Base-by-base conservation (phyloP, 2,888 invertebrate genomes). In the Cantharis lateralis region DNA sequence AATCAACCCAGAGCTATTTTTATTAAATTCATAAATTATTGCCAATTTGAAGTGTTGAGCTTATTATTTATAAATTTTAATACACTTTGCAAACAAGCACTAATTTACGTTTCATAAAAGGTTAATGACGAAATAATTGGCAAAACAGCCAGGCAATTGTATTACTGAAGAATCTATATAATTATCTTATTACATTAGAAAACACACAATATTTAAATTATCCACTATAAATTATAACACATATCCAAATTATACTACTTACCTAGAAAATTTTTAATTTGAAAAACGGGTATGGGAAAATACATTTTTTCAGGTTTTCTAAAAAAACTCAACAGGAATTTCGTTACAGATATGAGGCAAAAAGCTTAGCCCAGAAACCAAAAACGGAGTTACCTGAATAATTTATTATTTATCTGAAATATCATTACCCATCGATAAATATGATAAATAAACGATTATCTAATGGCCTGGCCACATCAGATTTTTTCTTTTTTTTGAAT, bases 61-160 rank as follows among this genome's bases (percentile, higher is more conserved):
- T 66, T 16, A 48, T 48, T 48, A 48, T 48, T 48, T 48, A 48
- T 48, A 48, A 48, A 48, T 48, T n/a, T 48, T 48, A n/a, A 48
- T 48, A 48, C 48, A 48, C 48, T 48, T 48, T 48, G 48, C 48
- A 32, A 48, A 48, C 48, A 48, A 48, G 48, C 48, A 48, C 48
- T 48, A 48, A 48, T 48, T 48, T 48, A n/a, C 48, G 16, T 66
- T 18, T 66, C n/a, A 66, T 66, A 66, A 66, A 66, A 66, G 64
- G 64, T 66, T 66, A 66, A 66, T 66, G 64, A 20, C 5, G 18
- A 66, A 66, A 66, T 66, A 66, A 66, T 66, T 66, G 64, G 64
- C 20, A 66, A 24, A 66, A 66, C 24, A n/a, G 64, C 64, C 24
- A n/a, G 64, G n/a, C 20, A 18, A 66, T 66, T 66, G 64, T 24